phyloP scores from a whole-genome alignment of 2,888 invertebrate species.

The Achlya flavicornis region DNA sequence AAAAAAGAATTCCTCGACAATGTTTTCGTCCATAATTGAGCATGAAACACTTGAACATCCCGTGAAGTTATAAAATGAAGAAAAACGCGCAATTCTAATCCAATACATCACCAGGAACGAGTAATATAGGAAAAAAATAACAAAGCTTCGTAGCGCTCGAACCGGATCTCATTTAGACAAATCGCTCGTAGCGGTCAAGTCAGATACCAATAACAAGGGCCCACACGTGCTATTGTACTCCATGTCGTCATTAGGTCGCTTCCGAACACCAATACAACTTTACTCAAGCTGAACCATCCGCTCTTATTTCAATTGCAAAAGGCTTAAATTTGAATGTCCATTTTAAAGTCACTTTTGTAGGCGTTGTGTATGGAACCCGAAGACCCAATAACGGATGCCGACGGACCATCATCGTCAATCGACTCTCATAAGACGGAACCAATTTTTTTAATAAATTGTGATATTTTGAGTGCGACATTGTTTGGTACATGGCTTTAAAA shows the following conservation, averaged over 20 bases:
- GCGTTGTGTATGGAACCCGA: constrained; percentile 50
- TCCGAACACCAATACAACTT: constrained; percentile 60
- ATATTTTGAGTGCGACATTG: constrained; percentile 38
- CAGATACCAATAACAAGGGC: constrained; percentile 82
- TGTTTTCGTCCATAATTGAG: not conserved
- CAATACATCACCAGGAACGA: constrained; percentile 41
- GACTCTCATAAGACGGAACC: constrained; percentile 56
- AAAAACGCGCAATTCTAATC: constrained; percentile 28
- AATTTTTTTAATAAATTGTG: constrained; percentile 59
- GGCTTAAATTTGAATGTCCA: constrained; percentile 41
- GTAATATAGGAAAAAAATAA: constrained; percentile 60
- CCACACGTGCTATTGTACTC: constrained; percentile 79
- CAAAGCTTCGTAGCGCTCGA: constrained; percentile 56
- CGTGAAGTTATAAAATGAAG: constrained; percentile 14
- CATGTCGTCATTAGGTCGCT: constrained; percentile 79
- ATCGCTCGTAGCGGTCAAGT: constrained; percentile 82
- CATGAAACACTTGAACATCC: not conserved
- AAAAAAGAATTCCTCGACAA: not conserved
- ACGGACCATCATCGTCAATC: constrained; percentile 64
- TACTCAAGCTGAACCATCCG: constrained; percentile 41
- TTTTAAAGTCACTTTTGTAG: constrained; percentile 30
- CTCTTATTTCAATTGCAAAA: constrained; percentile 48
- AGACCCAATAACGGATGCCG: constrained; percentile 66
- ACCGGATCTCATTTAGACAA: constrained; percentile 83
- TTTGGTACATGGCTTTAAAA: not conserved